Percentiles rank a stretch among this genome's conserved stretches.
Conservation (phyloP, 2,888 invertebrate species). For the Lacanobia wlatinum region DNA sequence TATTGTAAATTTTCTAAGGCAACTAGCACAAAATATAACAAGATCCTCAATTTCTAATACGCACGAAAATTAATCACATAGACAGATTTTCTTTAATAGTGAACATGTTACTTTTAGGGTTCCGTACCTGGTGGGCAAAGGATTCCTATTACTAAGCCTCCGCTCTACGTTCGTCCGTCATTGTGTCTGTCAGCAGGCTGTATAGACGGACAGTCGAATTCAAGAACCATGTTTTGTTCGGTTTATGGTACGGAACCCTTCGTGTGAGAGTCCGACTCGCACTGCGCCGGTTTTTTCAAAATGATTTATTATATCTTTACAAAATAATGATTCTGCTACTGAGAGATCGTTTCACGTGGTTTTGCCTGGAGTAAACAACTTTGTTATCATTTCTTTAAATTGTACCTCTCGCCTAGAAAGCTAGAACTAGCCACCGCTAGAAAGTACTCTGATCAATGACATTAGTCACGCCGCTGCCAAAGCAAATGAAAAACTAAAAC, state of each 20-base stretch:
- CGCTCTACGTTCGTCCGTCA: too few species aligned
- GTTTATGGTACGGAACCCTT: too few species aligned
- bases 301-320: not conserved
- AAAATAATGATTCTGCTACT: not conserved
- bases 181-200: too few species aligned
- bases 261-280: too few species aligned
- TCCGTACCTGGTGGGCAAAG: too few species aligned
- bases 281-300: not conserved
- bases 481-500: slow-evolving; percentile 63
- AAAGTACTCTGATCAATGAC: slow-evolving; percentile 62
- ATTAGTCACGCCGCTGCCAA: slow-evolving; percentile 62
- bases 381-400: slow-evolving; percentile 15
- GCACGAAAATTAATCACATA: not conserved
- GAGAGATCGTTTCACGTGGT: not conserved
- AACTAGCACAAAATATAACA: not conserved
- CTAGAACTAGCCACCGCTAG: slow-evolving; percentile 35
- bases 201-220: too few species aligned
- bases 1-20: not conserved
- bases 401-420: slow-evolving; percentile 22
- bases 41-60: not conserved
- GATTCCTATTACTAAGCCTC: too few species aligned
- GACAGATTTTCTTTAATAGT: not conserved
- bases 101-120: not conserved
- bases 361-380: not conserved
- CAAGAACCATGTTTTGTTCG: too few species aligned